Conservation (phyloP, 2,113 vertebrate species). For the Tyrannus savana region DNA sequence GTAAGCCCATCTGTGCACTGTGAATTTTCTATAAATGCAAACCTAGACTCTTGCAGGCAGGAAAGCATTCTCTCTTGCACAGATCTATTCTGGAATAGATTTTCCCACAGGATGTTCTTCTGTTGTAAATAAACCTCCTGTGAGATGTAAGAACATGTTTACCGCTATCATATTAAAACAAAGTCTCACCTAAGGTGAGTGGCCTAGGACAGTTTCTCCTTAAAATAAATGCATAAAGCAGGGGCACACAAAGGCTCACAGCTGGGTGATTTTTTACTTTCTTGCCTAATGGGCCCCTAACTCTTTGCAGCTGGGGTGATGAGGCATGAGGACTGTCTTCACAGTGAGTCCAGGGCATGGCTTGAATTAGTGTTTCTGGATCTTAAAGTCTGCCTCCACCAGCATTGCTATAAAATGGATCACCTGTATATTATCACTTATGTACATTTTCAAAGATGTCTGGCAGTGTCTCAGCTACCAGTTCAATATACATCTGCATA, state of each 20-base stretch:
- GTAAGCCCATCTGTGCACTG: rapidly evolving
- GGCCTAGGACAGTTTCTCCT: background rate
- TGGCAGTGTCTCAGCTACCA: background rate
- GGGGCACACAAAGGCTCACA: background rate
- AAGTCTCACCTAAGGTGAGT: background rate
- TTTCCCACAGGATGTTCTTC: background rate
- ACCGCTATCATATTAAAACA: background rate
- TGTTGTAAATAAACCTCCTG: background rate
- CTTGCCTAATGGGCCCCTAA: background rate
- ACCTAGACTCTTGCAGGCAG: background rate
- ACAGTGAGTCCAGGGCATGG: background rate
- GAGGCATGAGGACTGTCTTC: background rate
- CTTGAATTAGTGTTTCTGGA: background rate
- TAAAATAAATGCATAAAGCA: background rate
- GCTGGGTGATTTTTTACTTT: background rate
- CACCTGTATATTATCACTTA: background rate
- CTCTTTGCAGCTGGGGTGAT: background rate
- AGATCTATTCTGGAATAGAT: background rate
- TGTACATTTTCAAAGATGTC: background rate
- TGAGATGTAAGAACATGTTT: background rate
- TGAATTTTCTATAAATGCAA: background rate
- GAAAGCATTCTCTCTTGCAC: background rate
- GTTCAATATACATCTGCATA: background rate
- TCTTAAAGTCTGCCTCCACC: background rate
- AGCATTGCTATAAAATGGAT: background rate